Percentiles rank a stretch among this genome's conserved stretches.
Evolutionary conservation across 2,113 vertebrate species (phyloP).

Genomic region (Tragelaphus strepsiceros): DNA sequence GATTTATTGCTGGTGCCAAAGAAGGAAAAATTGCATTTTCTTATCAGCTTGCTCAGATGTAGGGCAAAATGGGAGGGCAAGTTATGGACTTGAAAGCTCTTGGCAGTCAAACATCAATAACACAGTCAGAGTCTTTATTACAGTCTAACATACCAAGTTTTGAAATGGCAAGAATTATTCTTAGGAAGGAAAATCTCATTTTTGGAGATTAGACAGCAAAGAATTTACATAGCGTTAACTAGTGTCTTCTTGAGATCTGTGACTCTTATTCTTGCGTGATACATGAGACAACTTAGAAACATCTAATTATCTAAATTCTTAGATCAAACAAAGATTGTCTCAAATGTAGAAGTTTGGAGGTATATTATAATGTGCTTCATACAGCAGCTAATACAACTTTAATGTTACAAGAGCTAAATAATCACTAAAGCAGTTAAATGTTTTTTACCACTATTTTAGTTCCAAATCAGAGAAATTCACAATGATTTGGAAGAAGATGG

Average conservation of each 20-base stretch:
- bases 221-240: neutral
- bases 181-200: neutral
- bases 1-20: neutral
- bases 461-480: neutral
- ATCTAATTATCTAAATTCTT: neutral
- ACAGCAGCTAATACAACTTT: neutral
- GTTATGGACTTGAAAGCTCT: neutral
- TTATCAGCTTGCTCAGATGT: neutral
- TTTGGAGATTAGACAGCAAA: neutral
- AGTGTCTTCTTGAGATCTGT: neutral
- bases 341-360: neutral
- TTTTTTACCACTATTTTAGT: neutral
- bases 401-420: neutral
- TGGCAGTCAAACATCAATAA: neutral
- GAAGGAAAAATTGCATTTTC: neutral
- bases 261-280: neutral
- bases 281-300: neutral
- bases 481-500: neutral
- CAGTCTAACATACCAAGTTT: neutral
- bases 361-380: neutral
- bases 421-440: neutral
- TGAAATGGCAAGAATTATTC: neutral
- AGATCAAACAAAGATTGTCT: neutral
- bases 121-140: neutral
- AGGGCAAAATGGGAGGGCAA: neutral